Evolutionary conservation across 2,888 invertebrate species (phyloP).

Genomic region (Eilema sororculum): DNA sequence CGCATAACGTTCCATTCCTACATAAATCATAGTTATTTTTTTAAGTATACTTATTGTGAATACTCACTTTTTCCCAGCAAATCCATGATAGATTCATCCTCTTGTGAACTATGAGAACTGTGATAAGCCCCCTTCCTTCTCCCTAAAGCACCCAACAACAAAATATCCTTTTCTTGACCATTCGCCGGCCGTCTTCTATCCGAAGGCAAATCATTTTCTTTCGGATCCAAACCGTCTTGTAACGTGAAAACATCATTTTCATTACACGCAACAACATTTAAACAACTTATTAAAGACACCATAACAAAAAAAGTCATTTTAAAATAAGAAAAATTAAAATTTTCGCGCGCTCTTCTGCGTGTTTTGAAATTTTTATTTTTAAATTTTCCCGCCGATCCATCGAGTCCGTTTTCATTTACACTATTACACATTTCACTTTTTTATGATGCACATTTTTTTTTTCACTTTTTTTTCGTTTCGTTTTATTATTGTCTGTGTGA

Average conservation of each 20-base stretch:
- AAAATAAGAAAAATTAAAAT: slow-evolving; percentile 47
- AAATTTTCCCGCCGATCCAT: slow-evolving; percentile 68
- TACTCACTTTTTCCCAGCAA: slow-evolving; percentile 94
- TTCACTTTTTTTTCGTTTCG: slow-evolving; percentile 30
- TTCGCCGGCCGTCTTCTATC: slow-evolving; percentile 85
- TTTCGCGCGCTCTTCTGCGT: slow-evolving; percentile 63
- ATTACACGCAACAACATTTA: slow-evolving; percentile 59
- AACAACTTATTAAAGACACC: slow-evolving; percentile 58
- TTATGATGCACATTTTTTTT: slow-evolving; percentile 57
- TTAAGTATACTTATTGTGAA: too few species aligned
- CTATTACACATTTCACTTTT: slow-evolving; percentile 63
- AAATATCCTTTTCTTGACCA: slow-evolving; percentile 92
- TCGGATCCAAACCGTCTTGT: slow-evolving; percentile 76
- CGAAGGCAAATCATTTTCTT: slow-evolving; percentile 67
- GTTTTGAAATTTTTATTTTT: slow-evolving; percentile 73
- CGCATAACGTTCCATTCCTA: too few species aligned
- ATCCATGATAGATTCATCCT: slow-evolving; percentile 92
- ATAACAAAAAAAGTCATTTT: slow-evolving; percentile 55
- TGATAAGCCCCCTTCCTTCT: slow-evolving; percentile 88
- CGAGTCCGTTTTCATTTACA: slow-evolving; percentile 59
- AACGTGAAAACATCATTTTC: slow-evolving; percentile 81
- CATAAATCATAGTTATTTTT: too few species aligned
- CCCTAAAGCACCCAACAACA: slow-evolving; percentile 91
- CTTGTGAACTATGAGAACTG: slow-evolving; percentile 74
- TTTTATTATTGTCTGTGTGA: slow-evolving; percentile 47